Evolutionary conservation across 2,888 invertebrate genomes (phyloP).

Genomic region (Nomada fucata): DNA sequence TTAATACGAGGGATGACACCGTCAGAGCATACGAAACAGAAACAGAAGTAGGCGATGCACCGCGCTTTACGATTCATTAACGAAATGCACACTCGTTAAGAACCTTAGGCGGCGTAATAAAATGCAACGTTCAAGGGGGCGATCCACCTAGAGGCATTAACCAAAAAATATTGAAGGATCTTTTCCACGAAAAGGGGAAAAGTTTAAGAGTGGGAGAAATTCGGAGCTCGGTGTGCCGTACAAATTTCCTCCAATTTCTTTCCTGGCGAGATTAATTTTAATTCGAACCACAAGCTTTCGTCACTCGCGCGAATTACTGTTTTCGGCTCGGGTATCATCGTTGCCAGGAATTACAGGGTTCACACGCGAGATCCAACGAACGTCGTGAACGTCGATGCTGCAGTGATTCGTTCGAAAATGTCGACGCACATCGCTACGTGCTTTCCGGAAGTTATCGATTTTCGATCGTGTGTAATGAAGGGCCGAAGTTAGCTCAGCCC

Average conservation of each 20-base stretch:
- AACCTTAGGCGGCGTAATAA: slow-evolving; percentile 3
- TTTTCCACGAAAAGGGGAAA: slow-evolving; percentile 2
- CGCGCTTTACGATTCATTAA: neutral
- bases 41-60: neutral
- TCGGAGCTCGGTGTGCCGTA: neutral
- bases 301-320: slow-evolving; percentile 10
- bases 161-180: slow-evolving; percentile 19
- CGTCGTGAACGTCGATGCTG: slow-evolving; percentile 3
- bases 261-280: slow-evolving; percentile 47
- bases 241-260: slow-evolving; percentile 31
- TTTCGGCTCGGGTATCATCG: slow-evolving; percentile 26
- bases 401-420: slow-evolving; percentile 35
- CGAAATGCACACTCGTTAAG: slow-evolving; percentile 29
- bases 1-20: neutral
- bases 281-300: neutral
- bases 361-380: slow-evolving; percentile 20
- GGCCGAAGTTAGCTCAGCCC: slow-evolving; percentile 17
- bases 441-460: slow-evolving; percentile 62
- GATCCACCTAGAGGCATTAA: slow-evolving; percentile 4
- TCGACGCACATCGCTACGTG: slow-evolving; percentile 44
- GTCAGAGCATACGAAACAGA: neutral
- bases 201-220: neutral
- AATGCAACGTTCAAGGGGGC: slow-evolving; percentile 12
- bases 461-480: slow-evolving; percentile 49
- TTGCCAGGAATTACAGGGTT: slow-evolving; percentile 37